Evolutionary conservation across 2,113 vertebrate species (phyloP), one percentile per base, ranked within the genome.

Genomic region (Cranoglanis bouderius): DNA sequence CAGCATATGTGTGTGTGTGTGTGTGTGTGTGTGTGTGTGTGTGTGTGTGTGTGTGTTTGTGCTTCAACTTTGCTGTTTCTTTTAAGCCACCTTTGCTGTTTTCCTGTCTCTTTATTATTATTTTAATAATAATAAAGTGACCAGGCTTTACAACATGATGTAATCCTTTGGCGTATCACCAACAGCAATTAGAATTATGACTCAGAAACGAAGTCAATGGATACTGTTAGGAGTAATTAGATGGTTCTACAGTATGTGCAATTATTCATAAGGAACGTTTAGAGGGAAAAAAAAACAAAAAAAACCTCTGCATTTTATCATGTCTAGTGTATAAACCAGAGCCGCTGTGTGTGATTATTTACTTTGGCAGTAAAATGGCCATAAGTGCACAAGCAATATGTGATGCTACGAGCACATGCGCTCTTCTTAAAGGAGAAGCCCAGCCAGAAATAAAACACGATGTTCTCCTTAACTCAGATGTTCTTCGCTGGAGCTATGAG

Each of bases 1-100:
- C 90, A 91, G 88, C 70, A 87, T 78, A 82, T 38, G 51, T 88
- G 83, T 85, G 38, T 63, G 38, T 53, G 46, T 80, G 80, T 86
- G 65, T 43, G 82, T 85, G 81, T 85, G 51, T 82, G 59, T 83
- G 70, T 81, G 35, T 81, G 32, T 85, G 72, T 77, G 46, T 51
- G 49, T 57, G 84, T 65, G 40, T 14, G 19, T 82, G 46, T n/a
- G n/a, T n/a, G n/a, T n/a, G n/a, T n/a, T n/a, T n/a, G 46, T 74
- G 43, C 61, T 13, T 19, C 29, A 61, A 74, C 40, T 70, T 85
- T 70, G 82, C 38, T n/a, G 82, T 78, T 90, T n/a, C 65, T 74
- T 32, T 63, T 78, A 72, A 61, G 35, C 46, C 32, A 57, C 51
- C 63, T 32, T n/a, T 78, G 43, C 57, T 88, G 74, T 81, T 88